Base-by-base conservation (phyloP, 2,113 vertebrate species). In the Labrus mixtus region DNA sequence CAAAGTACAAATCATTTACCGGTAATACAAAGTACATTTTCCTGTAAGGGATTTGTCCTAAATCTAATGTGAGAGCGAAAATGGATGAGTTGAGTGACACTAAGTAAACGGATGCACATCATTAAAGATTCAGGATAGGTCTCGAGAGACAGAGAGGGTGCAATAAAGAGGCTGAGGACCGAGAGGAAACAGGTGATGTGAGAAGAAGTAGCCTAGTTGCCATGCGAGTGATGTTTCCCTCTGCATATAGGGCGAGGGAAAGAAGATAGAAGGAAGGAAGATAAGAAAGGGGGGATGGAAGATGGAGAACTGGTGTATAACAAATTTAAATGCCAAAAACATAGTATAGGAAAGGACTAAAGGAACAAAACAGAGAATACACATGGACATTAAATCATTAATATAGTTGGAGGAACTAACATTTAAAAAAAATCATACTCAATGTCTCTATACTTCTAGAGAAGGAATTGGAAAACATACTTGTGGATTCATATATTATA, bases 151-250 rank as follows among this genome's bases (percentile, higher is more conserved):
- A 36, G 17, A 61, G 23, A 59, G 68, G 56, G 39, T 62, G 66
- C 61, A 78, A 89, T 78, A 77, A 88, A 87, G 80, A 89, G 19
- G 50, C 19, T 58, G 19, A 72, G 56, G 48, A 36, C 22, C 57
- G 66, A 64, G 75, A 76, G 63, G 15, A 63, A 70, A 66, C 8
- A 58, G 29, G 63, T 68, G 64, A 59, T 25, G 10, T 6, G 7
- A 59, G 59, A 51, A 45, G 83, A 75, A 68, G 57, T 65, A 69
- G 68, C 55, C 58, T 61, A 54, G 77, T 80, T 85, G 67, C 68
- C 69, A 63, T 51, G 53, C 56, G 19, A 86, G 86, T 78, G 85
- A 90, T 81, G 77, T 76, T 68, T 86, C 77, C 65, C 76, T 67
- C 67, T 70, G 55, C 69, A 62, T 51, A 10, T 76, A 73, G 61